phyloP scores from a whole-genome alignment of 2,888 invertebrate species.

The Drosophila leonis region DNA sequence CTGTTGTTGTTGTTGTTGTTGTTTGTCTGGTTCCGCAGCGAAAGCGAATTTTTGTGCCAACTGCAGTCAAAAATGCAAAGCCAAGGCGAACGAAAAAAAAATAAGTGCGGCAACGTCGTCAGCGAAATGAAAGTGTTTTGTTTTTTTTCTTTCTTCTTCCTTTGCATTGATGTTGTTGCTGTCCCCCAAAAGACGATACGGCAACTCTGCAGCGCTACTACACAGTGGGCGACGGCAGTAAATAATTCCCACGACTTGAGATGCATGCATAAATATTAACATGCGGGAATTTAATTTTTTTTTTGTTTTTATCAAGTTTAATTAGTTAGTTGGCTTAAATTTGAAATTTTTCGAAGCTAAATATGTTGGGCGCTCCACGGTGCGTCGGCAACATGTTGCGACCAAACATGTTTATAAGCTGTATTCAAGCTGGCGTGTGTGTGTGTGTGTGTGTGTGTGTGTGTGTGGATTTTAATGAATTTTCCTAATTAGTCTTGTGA shows the following conservation, averaged over 20 bases:
- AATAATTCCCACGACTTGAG: conserved; percentile 30
- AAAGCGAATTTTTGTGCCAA: conserved; percentile 75
- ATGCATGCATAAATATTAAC: conserved; percentile 9
- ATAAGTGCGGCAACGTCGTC: conserved; percentile 35
- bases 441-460: conserved; percentile 20
- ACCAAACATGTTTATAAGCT: conserved; percentile 52
- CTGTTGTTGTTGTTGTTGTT: conserved; percentile 20
- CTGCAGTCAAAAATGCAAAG: conserved; percentile 70
- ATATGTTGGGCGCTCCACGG: conserved; percentile 28
- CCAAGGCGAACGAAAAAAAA: conserved; percentile 47
- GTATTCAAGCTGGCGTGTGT: conserved; percentile 16
- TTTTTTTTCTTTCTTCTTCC: conserved; percentile 23
- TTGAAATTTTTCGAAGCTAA: background rate
- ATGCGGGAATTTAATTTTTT: background rate
- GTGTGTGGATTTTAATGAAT: conserved; percentile 52
- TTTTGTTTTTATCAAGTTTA: background rate
- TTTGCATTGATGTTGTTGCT: conserved; percentile 31
- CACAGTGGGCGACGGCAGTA: conserved; percentile 50
- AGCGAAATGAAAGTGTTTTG: conserved; percentile 74
- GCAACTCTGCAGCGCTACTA: conserved; percentile 37
- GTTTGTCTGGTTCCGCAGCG: conserved; percentile 49
- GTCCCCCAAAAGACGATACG: conserved; percentile 58
- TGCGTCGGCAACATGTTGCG: conserved; percentile 58
- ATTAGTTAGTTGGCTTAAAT: background rate
- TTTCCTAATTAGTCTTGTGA: conserved; percentile 77